These are phyloP conservation scores for Lochmaea capreae DNA, from an alignment of 2,888 invertebrate genomes.

Conservation along the genomic window DNA sequence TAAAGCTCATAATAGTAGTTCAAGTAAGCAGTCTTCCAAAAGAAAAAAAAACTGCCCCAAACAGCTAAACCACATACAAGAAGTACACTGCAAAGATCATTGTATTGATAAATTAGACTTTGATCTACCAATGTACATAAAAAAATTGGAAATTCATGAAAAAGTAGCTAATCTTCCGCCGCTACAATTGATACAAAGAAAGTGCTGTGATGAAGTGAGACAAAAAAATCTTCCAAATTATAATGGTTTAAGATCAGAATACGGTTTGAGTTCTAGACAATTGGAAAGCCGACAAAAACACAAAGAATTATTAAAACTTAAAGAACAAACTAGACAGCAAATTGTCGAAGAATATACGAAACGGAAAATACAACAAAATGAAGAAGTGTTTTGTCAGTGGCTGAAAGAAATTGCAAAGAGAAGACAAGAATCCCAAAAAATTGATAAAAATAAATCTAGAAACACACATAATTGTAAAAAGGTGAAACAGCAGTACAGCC, in stretches of 20 bases:
- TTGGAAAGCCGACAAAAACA: constrained; percentile 64
- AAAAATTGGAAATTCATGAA: constrained; percentile 58
- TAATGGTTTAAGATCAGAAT: constrained; percentile 68
- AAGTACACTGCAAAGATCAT: constrained; percentile 61
- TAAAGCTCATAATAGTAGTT: constrained; percentile 8
- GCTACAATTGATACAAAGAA: constrained; percentile 59
- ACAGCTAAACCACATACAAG: constrained; percentile 21
- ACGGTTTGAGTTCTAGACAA: constrained; percentile 67
- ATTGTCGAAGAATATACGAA: constrained; percentile 63
- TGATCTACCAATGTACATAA: constrained; percentile 58
- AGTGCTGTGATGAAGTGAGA: constrained; percentile 65
- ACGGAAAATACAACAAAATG: constrained; percentile 65
- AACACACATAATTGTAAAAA: not conserved
- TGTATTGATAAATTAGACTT: constrained; percentile 62
- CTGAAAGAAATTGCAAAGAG: constrained; percentile 61
- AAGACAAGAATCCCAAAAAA: constrained; percentile 39
- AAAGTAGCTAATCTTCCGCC: constrained; percentile 58
- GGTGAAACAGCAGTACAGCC: constrained; percentile 43
- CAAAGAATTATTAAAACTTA: constrained; percentile 61
- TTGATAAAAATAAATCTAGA: constrained; percentile 15
- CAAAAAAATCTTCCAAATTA: constrained; percentile 66
- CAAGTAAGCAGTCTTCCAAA: constrained; percentile 25
- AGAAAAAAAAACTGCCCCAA: constrained; percentile 29
- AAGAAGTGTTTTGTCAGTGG: constrained; percentile 69
- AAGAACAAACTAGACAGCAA: constrained; percentile 64